Evolutionary conservation across 2,113 vertebrate genomes (phyloP).

Genomic region (Pandion haliaetus): DNA sequence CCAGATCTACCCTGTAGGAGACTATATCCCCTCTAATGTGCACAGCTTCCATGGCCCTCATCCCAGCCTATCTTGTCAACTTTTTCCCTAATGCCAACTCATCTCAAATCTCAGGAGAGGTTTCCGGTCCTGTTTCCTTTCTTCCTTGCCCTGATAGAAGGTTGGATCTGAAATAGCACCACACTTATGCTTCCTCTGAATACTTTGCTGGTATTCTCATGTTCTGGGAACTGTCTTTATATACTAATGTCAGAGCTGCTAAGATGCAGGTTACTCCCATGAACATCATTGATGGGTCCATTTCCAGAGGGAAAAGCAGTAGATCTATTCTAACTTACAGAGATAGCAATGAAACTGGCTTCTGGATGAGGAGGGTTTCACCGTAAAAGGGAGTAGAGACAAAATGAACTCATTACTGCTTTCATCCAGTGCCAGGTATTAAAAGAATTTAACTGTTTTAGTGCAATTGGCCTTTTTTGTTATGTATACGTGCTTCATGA

Average conservation of each 20-base stretch:
- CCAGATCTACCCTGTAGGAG: neutral
- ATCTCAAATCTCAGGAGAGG: neutral
- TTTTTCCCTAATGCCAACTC: neutral
- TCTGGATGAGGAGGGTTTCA: constrained; percentile 7
- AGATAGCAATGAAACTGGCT: neutral
- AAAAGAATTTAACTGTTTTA: constrained; percentile 40
- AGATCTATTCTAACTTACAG: neutral
- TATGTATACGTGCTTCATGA: constrained; percentile 29
- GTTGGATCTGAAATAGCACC: neutral
- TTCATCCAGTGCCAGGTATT: neutral
- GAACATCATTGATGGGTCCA: neutral
- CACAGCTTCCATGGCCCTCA: neutral
- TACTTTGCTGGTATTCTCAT: neutral
- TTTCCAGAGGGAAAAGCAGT: constrained; percentile 11
- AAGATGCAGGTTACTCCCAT: neutral
- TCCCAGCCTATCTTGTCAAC: neutral
- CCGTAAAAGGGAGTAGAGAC: neutral
- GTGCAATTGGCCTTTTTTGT: neutral
- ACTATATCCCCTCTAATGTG: neutral
- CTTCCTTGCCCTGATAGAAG: neutral
- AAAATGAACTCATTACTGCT: constrained; percentile 21
- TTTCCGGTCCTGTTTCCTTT: neutral
- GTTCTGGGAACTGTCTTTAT: neutral
- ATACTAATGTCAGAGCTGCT: neutral
- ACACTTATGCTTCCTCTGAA: neutral